phyloP scores from a whole-genome alignment of 2,797 vertebrate genomes.

The Paratrypauchen microcephalus region DNA sequence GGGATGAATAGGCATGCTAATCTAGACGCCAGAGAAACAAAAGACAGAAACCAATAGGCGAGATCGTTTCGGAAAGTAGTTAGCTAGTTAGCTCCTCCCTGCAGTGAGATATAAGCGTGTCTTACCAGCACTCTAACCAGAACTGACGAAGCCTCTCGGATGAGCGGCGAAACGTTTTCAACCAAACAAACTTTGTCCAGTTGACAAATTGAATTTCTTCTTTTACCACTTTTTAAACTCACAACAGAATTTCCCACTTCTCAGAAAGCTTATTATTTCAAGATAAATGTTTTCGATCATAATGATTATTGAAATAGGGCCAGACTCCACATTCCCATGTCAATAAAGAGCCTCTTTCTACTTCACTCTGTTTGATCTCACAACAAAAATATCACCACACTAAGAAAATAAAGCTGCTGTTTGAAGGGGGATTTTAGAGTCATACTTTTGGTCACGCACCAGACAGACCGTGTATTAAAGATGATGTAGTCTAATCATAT shows the following conservation, averaged over 20 bases:
- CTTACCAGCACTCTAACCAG: no score
- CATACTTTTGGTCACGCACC: constrained; percentile 6
- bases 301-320: background rate
- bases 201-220: no score
- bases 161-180: no score
- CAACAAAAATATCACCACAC: constrained; percentile 6
- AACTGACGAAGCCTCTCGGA: no score
- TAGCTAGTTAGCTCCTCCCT: no score
- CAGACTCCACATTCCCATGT: background rate
- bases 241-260: background rate
- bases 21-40: no score
- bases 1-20: no score
- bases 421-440: background rate
- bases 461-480: constrained; percentile 1
- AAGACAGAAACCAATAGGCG: no score
- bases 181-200: no score
- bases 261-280: background rate
- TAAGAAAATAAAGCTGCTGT: constrained; percentile 2
- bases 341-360: constrained; percentile 5
- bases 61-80: no score
- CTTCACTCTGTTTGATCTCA: background rate
- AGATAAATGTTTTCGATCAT: background rate
- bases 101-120: no score
- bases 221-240: no score
- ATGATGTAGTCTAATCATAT: constrained; percentile 2